Evolutionary conservation across 1,140 invertebrate species (phyloP).

Genomic region (Hyphantria cunea): DNA sequence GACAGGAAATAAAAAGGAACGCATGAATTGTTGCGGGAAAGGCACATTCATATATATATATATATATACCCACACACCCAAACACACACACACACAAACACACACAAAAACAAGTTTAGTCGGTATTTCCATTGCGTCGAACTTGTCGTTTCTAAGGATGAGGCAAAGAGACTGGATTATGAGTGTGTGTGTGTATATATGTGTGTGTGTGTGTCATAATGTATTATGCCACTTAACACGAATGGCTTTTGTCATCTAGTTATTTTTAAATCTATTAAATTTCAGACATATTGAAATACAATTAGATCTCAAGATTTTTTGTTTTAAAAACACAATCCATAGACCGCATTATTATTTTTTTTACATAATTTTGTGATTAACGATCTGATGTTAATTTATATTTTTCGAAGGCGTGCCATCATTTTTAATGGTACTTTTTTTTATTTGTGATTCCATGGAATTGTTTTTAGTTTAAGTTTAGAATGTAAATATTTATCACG

Average conservation of each 20-base stretch:
- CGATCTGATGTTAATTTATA: conserved; percentile 39
- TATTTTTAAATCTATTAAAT: too few relatives aligned
- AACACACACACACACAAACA: neutral
- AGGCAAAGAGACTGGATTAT: too few relatives aligned
- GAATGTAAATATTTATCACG: conserved; percentile 73
- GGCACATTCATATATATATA: too few relatives aligned
- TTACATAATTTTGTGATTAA: conserved; percentile 38
- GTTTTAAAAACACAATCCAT: conserved; percentile 18
- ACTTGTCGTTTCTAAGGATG: too few relatives aligned
- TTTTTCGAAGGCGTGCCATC: conserved; percentile 53
- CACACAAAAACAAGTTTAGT: neutral
- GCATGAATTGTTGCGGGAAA: too few relatives aligned
- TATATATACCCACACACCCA: too few relatives aligned
- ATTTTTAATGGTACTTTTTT: conserved; percentile 49
- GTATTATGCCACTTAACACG: too few relatives aligned
- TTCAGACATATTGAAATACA: conserved; percentile 22
- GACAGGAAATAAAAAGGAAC: too few relatives aligned
- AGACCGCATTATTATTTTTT: conserved; percentile 17
- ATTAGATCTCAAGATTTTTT: conserved; percentile 36
- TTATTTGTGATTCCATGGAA: conserved; percentile 52
- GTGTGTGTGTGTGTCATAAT: too few relatives aligned
- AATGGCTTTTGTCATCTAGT: too few relatives aligned
- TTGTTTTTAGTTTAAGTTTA: conserved; percentile 53
- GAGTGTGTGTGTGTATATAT: too few relatives aligned
- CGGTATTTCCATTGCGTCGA: neutral